A percentile compares a stretch with the other conserved stretches of the same genome.
Conservation (phyloP, 2,888 invertebrate species). For the Zootermopsis nevadensis region DNA sequence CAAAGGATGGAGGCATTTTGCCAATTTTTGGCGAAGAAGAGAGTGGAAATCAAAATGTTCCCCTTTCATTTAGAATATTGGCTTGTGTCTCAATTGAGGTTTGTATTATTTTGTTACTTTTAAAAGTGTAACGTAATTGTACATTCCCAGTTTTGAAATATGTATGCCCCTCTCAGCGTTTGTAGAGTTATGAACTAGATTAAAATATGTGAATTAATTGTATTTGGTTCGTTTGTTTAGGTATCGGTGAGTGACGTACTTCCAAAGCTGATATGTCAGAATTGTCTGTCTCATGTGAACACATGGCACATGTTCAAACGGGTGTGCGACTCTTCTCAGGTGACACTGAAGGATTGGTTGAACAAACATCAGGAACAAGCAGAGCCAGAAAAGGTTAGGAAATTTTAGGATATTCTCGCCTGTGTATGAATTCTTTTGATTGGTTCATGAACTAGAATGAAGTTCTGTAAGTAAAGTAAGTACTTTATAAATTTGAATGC, state of each 20-base stretch:
- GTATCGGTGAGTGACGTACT: constrained; percentile 72
- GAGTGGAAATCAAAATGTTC: constrained; percentile 62
- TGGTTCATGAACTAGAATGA: no score
- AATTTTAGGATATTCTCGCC: not conserved
- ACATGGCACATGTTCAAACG: constrained; percentile 75
- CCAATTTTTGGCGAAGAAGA: constrained; percentile 69
- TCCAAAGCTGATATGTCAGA: constrained; percentile 74
- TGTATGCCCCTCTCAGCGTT: not conserved
- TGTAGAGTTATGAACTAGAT: not conserved
- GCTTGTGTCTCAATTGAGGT: constrained; percentile 76
- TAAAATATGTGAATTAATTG: not conserved
- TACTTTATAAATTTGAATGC: no score
- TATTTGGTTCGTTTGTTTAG: constrained; percentile 62
- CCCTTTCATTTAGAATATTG: constrained; percentile 73
- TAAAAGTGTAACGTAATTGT: not conserved
- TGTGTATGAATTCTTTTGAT: no score
- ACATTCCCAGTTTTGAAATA: not conserved
- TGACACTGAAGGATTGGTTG: constrained; percentile 71
- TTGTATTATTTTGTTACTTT: constrained; percentile 58
- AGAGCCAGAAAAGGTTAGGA: constrained; percentile 20
- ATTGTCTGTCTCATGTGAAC: constrained; percentile 73
- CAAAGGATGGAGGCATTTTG: constrained; percentile 70
- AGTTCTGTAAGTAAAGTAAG: no score
- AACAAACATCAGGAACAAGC: constrained; percentile 62
- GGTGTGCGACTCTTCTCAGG: constrained; percentile 74